These are phyloP conservation scores for Cotesia vestalis DNA, from an alignment of 1,140 invertebrate genomes.

Conservation along the genomic window DNA sequence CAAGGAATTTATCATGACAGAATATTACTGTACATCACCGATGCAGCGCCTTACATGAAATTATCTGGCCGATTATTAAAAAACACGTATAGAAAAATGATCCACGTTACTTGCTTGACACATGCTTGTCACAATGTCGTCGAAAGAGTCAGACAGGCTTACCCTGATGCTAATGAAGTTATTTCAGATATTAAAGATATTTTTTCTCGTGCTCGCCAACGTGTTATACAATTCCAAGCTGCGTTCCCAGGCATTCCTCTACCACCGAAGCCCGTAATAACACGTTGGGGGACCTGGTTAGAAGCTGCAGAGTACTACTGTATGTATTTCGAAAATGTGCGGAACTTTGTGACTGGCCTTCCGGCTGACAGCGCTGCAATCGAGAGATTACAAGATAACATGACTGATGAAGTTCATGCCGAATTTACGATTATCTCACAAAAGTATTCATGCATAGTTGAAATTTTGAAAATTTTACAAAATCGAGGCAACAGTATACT, in stretches of 20 bases:
- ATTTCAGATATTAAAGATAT: background rate
- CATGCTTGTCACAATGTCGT: background rate
- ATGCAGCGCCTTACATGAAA: slow-evolving; percentile 1
- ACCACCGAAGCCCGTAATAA: background rate
- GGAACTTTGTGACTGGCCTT: background rate
- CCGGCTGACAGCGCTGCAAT: background rate
- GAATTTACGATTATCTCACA: background rate
- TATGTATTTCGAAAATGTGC: background rate
- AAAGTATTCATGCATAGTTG: background rate
- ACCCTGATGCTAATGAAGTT: background rate
- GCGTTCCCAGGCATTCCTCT: background rate
- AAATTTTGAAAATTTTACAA: background rate
- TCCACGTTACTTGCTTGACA: background rate
- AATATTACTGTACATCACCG: background rate
- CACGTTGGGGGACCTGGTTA: background rate
- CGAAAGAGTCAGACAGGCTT: background rate
- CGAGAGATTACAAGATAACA: background rate
- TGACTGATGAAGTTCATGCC: background rate
- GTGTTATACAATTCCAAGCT: background rate
- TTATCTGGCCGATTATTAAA: background rate
- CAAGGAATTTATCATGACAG: background rate
- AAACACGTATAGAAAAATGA: background rate
- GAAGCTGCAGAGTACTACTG: background rate
- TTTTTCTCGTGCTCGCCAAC: background rate
- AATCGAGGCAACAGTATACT: background rate